Conservation (phyloP, 2,797 vertebrate species). For the Lates japonicus region DNA sequence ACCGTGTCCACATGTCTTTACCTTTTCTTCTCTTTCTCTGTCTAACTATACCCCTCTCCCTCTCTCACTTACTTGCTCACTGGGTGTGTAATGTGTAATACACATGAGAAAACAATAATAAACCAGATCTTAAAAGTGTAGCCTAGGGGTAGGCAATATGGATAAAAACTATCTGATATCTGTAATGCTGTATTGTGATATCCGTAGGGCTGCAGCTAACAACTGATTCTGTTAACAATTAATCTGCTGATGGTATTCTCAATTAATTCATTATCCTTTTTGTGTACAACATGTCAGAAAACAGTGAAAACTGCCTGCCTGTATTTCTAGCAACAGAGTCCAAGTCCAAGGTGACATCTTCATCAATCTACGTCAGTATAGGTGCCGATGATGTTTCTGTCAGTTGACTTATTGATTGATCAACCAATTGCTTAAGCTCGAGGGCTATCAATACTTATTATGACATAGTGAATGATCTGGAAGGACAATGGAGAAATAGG, state of each 20-base stretch:
- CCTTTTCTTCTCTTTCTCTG: neutral
- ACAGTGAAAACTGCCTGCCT: no score
- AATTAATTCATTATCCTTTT: neutral
- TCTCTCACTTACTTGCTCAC: neutral
- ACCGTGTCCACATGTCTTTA: slow-evolving; percentile 1
- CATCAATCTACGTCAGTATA: no score
- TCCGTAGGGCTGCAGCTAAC: neutral
- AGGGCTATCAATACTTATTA: neutral
- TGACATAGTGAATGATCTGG: neutral
- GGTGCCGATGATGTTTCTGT: neutral
- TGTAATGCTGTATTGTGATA: neutral
- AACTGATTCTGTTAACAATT: neutral
- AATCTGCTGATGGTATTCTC: neutral
- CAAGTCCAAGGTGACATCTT: no score
- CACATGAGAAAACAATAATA: slow-evolving; percentile 3
- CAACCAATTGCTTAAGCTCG: neutral
- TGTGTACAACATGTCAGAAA: no score
- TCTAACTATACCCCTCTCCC: neutral
- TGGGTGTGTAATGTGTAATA: neutral
- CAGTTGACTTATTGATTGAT: neutral
- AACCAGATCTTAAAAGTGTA: neutral
- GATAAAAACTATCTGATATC: neutral
- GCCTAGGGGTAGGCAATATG: neutral
- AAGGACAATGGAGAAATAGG: neutral
- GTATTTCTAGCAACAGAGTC: no score